Base-by-base conservation (phyloP, 2,113 vertebrate species). In the Amia ocellicauda region DNA sequence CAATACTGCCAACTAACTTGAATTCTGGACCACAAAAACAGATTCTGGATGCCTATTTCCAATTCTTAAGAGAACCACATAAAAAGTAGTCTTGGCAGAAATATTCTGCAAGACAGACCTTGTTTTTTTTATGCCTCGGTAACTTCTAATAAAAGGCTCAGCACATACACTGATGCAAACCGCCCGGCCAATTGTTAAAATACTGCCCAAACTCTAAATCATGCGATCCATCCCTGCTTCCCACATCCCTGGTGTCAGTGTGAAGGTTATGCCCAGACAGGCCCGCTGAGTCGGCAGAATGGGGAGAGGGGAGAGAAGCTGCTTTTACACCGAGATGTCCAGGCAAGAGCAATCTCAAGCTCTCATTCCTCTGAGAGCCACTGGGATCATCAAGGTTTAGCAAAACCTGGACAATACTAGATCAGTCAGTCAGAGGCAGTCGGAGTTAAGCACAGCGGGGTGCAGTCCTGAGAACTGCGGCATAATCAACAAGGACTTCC, bases 311-410 rank as follows among this genome's bases (percentile, higher is more conserved):
- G 72, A 74, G 78, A 36, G 71, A 74, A 78, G 80, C 78, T 74
- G 68, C 76, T 75, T 70, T 77, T 68, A 81, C 70, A 75, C 63
- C 24, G 74, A 47, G 76, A 70, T 51, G 62, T 74, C 80, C 80
- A n/a, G n/a, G n/a, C n/a, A 78, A 80, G 66, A 58, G 77, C 42
- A 82, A 78, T 86, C 84, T 82, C 82, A 76, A 78, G 77, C 76
- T 81, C 63, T 63, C 24, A 13, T 56, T 69, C 75, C 81, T 83
- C 63, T 10, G 80, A 86, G 84, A 86, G 81, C 78, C 77, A 78
- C 69, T 40, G 78, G 85, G 84, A 87, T 88, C 84, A 87, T 77
- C 66, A 66, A 4, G 72, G 82, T 82, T 88, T 88, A 86, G 72
- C 72, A 73, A 77, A n/a, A 64, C 75, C 68, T 70, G 75, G 80